Base-by-base conservation (phyloP, 2,888 invertebrate species). In the Cantharis nigra region DNA sequence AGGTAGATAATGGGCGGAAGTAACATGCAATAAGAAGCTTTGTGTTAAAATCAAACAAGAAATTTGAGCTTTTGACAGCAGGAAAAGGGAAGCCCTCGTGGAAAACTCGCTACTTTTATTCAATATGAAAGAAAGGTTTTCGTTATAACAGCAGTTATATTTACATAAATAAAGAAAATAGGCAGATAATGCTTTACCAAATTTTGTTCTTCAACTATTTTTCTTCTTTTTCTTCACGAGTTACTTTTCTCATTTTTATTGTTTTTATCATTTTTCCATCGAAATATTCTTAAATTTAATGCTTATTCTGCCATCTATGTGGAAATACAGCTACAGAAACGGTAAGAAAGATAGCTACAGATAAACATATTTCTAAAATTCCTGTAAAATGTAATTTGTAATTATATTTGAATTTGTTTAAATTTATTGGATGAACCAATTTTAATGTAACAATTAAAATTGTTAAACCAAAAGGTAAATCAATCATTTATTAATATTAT, bases 1-100 rank as follows among this genome's bases (percentile, higher is more conserved):
- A 78, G 78, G 78, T 74, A 72, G 78, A 78, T 78, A 78, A 78
- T 78, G 78, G 78, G 69, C 78, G 78, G 76, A 78, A 78, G 78
- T 76, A 71, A 65, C 76, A 72, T 72, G 72, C 73, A 71, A 73
- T 76, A 76, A 76, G 75, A 72, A 71, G 73, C 78, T 78, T 78
- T 78, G 78, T 78, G 76, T 74, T 78, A 74, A 71, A 76, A 76
- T 78, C 76, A 78, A 78, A 78, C 76, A 74, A 76, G 78, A 76
- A 76, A 78, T 78, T 78, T 76, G 76, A 78, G 76, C 74, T 78
- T 72, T 74, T 78, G 78, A 76, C 76, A 74, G 78, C 76, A 75
- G 78, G 76, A 78, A 78, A 74, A 72, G 76, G 62, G 78, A 76
- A 78, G 74, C 71, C 74, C 65, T 73, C 64, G 69, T 69, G 75